Base-by-base conservation (phyloP, 2,113 vertebrate genomes). In the Phycodurus eques region DNA sequence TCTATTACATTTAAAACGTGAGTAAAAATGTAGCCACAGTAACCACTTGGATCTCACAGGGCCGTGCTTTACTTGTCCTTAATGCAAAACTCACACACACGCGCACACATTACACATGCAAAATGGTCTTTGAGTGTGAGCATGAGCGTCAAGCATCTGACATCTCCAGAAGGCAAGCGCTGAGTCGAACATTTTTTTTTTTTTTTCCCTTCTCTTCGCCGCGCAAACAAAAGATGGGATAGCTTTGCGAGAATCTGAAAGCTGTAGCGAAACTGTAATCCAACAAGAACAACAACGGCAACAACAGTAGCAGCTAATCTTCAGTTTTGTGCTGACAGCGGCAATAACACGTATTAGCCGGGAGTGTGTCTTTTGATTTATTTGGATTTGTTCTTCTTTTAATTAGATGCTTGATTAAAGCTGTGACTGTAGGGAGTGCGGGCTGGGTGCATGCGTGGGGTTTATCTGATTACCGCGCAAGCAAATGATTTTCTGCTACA, bases 361-460 rank as follows among this genome's bases (percentile, higher is more conserved):
- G 72, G 74, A 27, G 61, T 68, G 61, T 68, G 72, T 77, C 68
- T 80, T 27, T 79, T 83, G 74, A 85, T 85, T 80, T 77, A 74
- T 83, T 81, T 74, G 2, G 65, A 67, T 71, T 81, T 77, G 63
- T 71, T 78, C 35, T 63, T 47, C 43, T 81, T 85, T 81, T 87
- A 81, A 90, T 92, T 84, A 86, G 69, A 74, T 74, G 79, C 74
- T 80, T 87, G 77, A 87, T 87, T 85, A 84, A 78, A 75, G n/a
- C 77, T 64, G 65, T 12, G 44, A 14, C 60, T 65, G 63, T n/a
- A 31, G 70, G 66, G 68, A 44, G 35, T 66, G 75, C 77, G 5
- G 35, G 56, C 56, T 44, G 44, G 63, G 39, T 44, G 39, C 9
- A n/a, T 10, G 42, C 8, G 39, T 20, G 56, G 53, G 77, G 75